These are phyloP conservation scores for Tetragnatha versicolor DNA, from an alignment of 1,140 invertebrate species.

Conservation along the genomic window DNA sequence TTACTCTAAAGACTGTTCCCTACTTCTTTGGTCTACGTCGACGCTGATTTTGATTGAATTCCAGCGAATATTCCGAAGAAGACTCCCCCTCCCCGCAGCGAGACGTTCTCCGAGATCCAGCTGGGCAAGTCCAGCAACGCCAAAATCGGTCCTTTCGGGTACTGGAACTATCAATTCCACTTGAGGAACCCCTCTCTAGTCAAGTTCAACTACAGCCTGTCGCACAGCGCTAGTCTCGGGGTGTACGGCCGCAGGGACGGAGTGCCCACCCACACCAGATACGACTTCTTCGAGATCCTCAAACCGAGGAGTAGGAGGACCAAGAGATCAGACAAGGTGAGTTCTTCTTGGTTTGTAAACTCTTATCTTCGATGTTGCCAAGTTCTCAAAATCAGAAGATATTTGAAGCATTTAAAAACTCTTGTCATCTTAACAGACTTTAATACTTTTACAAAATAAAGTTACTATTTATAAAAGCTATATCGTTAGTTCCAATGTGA, in stretches of 20 bases:
- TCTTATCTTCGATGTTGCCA: too few species aligned
- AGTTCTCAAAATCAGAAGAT: too few species aligned
- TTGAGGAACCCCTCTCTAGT: slow-evolving; percentile 89
- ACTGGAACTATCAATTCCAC: slow-evolving; percentile 89
- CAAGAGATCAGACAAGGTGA: slow-evolving; percentile 48
- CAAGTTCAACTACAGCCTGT: slow-evolving; percentile 86
- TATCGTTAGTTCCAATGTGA: too few species aligned
- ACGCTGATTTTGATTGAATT: too few species aligned
- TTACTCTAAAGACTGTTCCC: too few species aligned
- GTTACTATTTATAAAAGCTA: too few species aligned
- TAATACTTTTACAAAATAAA: too few species aligned
- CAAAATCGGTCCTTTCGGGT: slow-evolving; percentile 83
- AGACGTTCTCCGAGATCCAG: slow-evolving; percentile 70
- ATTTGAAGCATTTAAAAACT: too few species aligned
- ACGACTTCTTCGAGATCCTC: slow-evolving; percentile 86
- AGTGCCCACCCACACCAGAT: slow-evolving; percentile 91
- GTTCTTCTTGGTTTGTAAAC: too few species aligned
- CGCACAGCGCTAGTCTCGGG: slow-evolving; percentile 89
- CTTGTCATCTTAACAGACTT: too few species aligned
- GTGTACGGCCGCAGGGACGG: slow-evolving; percentile 87
- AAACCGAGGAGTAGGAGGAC: slow-evolving; percentile 36
- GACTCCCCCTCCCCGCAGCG: slow-evolving; percentile 41
- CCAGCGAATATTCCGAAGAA: slow-evolving; percentile 50
- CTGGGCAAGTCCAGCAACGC: slow-evolving; percentile 79
- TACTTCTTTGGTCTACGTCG: too few species aligned